Base-by-base conservation (phyloP, 2,888 invertebrate species). In the Cataglyphis livida region DNA sequence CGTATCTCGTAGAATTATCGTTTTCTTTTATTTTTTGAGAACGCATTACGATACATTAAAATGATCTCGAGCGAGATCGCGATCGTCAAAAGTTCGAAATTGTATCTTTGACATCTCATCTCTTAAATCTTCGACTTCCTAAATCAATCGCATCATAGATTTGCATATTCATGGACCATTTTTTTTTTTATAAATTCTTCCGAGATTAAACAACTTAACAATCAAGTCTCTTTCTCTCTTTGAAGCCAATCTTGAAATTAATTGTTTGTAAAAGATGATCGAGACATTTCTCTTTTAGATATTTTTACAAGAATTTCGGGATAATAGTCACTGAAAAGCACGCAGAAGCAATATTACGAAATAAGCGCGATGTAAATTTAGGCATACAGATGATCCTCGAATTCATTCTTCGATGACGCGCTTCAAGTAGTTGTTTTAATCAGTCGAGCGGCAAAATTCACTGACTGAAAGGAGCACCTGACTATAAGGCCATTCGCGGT, bases 361-460 rank as follows among this genome's bases (percentile, higher is more conserved):
- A 32, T n/a, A 71, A 59, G 35, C 28, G 68, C 9, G 38, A 54
- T 51, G 28, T 54, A 38, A 70, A 70, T 70, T 70, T 54, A 54
- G 44, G 3, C 21, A 54, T 35, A n/a, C 44, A 21, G 12, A n/a
- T 7, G 38, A 62, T 38, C n/a, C 38, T 70, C 32, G 32, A 44
- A 70, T 79, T 32, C 28, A 70, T 78, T 44, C 48, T 41, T 44
- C 28, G 41, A 66, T n/a, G 9, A 12, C 38, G 57, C 38, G 41
- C 59, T 32, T 59, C 59, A 68, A 78, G 41, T 78, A 78, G 70
- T 32, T 57, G 54, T 18, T 78, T 78, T 78, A 78, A 70, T 78
- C 59, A 78, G 32, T 18, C 57, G 18, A 44, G 76, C n/a, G 41
- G 21, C 57, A 78, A 78, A 78, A 70, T 57, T 70, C 25, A 32